These are phyloP conservation scores for Neoaliturus tenellus DNA, from an alignment of 2,888 invertebrate genomes.

Conservation along the genomic window DNA sequence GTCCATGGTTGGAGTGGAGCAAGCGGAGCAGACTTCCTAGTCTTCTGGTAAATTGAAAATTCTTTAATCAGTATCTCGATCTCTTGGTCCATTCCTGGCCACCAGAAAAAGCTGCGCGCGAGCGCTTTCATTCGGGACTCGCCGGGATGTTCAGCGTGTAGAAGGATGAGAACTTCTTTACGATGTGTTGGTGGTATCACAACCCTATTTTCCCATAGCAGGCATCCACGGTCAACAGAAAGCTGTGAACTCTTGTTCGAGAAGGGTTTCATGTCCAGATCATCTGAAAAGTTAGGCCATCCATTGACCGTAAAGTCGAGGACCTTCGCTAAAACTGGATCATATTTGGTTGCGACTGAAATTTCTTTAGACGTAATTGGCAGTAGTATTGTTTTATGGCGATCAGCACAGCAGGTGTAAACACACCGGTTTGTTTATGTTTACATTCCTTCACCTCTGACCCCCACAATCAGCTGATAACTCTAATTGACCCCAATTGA, in stretches of 20 bases:
- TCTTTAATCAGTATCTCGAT: slow-evolving; percentile 32
- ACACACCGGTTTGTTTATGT: too few species aligned
- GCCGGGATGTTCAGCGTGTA: slow-evolving; percentile 33
- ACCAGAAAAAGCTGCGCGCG: slow-evolving; percentile 38
- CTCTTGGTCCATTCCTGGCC: slow-evolving; percentile 39
- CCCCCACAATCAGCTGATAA: too few species aligned
- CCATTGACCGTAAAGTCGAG: slow-evolving; percentile 33
- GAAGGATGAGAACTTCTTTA: background rate
- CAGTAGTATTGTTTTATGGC: too few species aligned
- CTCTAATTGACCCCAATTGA: too few species aligned
- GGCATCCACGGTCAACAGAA: slow-evolving; percentile 15
- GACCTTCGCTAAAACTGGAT: background rate
- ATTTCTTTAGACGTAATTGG: slow-evolving; percentile 32
- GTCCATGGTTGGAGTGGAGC: slow-evolving; percentile 62
- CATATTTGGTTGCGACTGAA: background rate
- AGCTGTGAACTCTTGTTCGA: slow-evolving; percentile 6
- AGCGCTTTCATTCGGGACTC: slow-evolving; percentile 21
- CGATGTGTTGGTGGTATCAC: background rate
- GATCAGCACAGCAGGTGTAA: too few species aligned
- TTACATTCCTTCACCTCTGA: too few species aligned
- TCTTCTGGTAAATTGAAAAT: slow-evolving; percentile 59
- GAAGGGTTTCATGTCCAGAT: slow-evolving; percentile 4
- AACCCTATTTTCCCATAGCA: slow-evolving; percentile 22
- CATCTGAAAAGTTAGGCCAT: slow-evolving; percentile 3
- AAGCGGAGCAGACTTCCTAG: slow-evolving; percentile 56